Evolutionary conservation across 2,797 vertebrate genomes (phyloP).

Genomic region (Zenarchopterus dispar): DNA sequence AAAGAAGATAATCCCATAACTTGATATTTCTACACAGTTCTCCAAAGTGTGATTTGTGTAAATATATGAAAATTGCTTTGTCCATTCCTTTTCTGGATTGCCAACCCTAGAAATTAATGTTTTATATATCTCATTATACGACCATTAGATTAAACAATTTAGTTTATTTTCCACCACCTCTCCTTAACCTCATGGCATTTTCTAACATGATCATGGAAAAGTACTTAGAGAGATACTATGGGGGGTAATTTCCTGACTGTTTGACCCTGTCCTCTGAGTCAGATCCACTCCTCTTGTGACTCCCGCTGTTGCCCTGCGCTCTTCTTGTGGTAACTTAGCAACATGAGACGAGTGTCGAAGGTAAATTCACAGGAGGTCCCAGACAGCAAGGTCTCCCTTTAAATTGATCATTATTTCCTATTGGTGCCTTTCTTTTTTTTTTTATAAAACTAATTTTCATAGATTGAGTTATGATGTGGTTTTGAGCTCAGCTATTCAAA

Average conservation of each 20-base stretch:
- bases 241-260: background rate
- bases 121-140: no score
- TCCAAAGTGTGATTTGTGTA: no score
- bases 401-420: conserved; percentile 27
- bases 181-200: no score
- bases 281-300: conserved; percentile 10
- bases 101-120: no score
- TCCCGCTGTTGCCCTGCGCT: conserved; percentile 59
- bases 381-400: conserved; percentile 27
- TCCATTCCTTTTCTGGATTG: no score
- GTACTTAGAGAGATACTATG: background rate
- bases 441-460: background rate
- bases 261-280: conserved; percentile 18
- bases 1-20: no score
- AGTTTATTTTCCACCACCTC: no score
- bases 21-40: no score
- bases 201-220: no score
- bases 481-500: background rate
- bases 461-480: conserved; percentile 3
- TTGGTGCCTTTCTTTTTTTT: background rate
- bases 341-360: conserved; percentile 49
- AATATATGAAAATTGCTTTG: no score
- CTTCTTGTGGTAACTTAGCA: conserved; percentile 66
- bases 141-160: no score
- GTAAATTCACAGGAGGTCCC: conserved; percentile 42